Evolutionary conservation across 2,113 vertebrate genomes (phyloP), one percentile per base, ranked within the genome.

Genomic region (Sebastes schlegelii): DNA sequence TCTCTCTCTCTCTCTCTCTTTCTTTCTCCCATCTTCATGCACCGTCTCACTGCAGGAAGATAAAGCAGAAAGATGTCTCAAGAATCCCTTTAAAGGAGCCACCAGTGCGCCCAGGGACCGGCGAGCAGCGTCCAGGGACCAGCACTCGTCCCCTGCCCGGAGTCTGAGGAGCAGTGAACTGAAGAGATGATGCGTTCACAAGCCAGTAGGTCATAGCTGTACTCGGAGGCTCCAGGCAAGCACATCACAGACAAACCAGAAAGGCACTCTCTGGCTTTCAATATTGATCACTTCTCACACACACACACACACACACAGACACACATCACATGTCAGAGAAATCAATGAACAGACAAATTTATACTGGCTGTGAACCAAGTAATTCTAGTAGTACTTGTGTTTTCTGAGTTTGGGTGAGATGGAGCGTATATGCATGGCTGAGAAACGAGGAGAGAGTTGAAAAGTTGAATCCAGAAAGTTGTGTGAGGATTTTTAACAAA

Each of bases 311-410:
- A 80, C 58, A 81, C 57, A 82, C 60, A 81, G 1, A 85, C 80
- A 84, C 81, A 90, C 89, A 90, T 63, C 80, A 72, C 80, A 91
- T 82, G 88, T 88, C 69, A 82, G 86, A 90, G 88, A 94, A 95
- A 95, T 95, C 94, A 93, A 93, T 95, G 91, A 87, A 76, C 80
- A 92, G 89, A 93, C 81, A 82, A 90, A 92, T 93, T 89, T 91
- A 89, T 89, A 83, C 90, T 92, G 84, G 92, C 90, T 88, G 76
- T 68, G 65, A 74, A 88, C 89, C 91, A 93, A 90, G 76, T 88
- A 46, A 88, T 80, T 87, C 84, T 77, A 8, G 51, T 48, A 51
- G 62, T 69, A 48, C 77, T 79, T 83, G 69, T 84, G 68, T 69
- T 79, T 83, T 73, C 78, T 51, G 63, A 62, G 68, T 76, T 52